Conservation (phyloP, 2,113 vertebrate genomes). For the Cyprinodon brontotheroides region DNA sequence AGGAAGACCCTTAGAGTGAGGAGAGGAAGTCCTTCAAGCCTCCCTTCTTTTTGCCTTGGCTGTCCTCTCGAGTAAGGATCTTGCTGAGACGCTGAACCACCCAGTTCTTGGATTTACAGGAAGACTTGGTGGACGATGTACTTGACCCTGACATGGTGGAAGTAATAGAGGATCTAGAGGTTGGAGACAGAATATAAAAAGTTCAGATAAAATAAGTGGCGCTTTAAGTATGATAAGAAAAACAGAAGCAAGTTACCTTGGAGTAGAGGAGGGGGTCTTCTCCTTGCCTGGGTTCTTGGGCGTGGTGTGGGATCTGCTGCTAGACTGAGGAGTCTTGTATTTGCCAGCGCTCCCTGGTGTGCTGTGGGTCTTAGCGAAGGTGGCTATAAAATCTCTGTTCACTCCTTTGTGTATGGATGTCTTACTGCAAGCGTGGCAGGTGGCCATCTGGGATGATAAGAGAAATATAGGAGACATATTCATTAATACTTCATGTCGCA, state of each 20-base stretch:
- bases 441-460: slow-evolving; percentile 81
- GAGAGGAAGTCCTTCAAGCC: slow-evolving; percentile 90
- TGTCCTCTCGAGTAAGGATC: slow-evolving; percentile 85
- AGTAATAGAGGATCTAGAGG: slow-evolving; percentile 57
- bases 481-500: slow-evolving; percentile 36
- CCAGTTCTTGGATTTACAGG: slow-evolving; percentile 79
- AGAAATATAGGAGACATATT: slow-evolving; percentile 36
- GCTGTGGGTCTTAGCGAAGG: slow-evolving; percentile 52
- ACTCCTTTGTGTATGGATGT: slow-evolving; percentile 82
- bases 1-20: slow-evolving; percentile 79
- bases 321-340: slow-evolving; percentile 66
- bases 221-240: slow-evolving; percentile 2
- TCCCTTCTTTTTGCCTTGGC: slow-evolving; percentile 78
- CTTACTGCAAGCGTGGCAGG: slow-evolving; percentile 88
- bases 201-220: slow-evolving; percentile 17
- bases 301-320: slow-evolving; percentile 52
- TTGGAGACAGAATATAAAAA: background rate
- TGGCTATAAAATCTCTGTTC: slow-evolving; percentile 79
- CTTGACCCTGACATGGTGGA: slow-evolving; percentile 68
- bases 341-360: slow-evolving; percentile 64
- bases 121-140: slow-evolving; percentile 73
- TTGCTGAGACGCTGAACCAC: slow-evolving; percentile 88
- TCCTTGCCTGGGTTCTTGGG: slow-evolving; percentile 59
- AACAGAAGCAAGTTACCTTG: slow-evolving; percentile 53
- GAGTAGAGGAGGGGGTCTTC: slow-evolving; percentile 58